Conservation (phyloP, 2,797 vertebrate species). For the Neosilurus mollespiculum region DNA sequence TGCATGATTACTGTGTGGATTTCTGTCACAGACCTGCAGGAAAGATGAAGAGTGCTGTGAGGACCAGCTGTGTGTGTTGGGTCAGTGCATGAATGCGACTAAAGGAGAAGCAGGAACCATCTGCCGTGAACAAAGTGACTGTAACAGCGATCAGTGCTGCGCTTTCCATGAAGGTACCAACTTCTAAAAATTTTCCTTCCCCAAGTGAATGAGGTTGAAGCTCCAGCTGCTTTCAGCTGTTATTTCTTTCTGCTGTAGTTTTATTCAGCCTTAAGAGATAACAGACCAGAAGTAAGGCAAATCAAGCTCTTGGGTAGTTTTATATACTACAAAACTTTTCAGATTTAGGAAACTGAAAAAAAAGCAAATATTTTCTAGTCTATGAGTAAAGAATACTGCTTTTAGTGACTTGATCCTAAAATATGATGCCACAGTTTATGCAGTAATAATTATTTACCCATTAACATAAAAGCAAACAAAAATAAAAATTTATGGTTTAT, state of each 20-base stretch:
- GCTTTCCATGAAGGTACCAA: slow-evolving; percentile 84
- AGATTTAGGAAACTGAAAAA: not conserved
- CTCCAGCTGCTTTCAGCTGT: not conserved
- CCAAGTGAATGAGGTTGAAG: not conserved
- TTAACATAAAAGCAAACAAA: too few relatives aligned
- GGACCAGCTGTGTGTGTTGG: slow-evolving; percentile 88
- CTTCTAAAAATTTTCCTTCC: not conserved
- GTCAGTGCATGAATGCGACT: slow-evolving; percentile 77
- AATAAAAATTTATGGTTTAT: too few relatives aligned
- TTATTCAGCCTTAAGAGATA: not conserved
- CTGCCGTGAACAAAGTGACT: slow-evolving; percentile 86
- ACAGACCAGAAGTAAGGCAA: not conserved
- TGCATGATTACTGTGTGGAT: not conserved
- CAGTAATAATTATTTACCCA: too few relatives aligned
- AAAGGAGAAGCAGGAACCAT: slow-evolving; percentile 87
- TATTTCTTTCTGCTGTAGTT: not conserved
- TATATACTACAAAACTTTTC: not conserved
- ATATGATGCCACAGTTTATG: not conserved
- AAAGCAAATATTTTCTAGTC: not conserved
- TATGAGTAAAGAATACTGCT: not conserved
- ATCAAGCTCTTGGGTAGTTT: not conserved
- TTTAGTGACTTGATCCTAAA: not conserved
- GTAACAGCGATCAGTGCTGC: slow-evolving; percentile 84
- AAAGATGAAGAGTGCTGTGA: slow-evolving; percentile 87
- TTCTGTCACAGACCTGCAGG: slow-evolving; percentile 75